A percentile compares a stretch with the other conserved stretches of the same genome.
phyloP scores from a whole-genome alignment of 2,888 invertebrate species.

The Synanthedon vespiformis region DNA sequence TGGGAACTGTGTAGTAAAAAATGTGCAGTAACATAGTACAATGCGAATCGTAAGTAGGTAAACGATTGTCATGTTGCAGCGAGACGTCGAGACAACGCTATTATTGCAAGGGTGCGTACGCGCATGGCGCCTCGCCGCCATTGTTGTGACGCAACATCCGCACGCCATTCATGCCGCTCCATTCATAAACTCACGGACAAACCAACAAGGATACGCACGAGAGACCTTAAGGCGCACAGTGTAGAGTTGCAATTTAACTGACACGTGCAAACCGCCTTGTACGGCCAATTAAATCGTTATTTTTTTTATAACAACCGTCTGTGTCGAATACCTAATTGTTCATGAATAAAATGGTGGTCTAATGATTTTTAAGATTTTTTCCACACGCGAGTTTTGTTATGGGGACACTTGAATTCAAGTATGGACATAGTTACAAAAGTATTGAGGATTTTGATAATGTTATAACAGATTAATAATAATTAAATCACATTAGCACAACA shows the following conservation, averaged over 20 bases:
- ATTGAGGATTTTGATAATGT: too few relatives aligned
- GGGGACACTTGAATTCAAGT: too few relatives aligned
- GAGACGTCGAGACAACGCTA: neutral
- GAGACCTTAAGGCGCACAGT: neutral
- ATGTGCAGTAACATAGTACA: conserved; percentile 21
- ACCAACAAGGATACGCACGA: neutral
- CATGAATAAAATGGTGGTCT: neutral
- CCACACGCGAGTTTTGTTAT: too few relatives aligned
- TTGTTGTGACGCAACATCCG: conserved; percentile 46
- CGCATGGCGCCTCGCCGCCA: conserved; percentile 30
- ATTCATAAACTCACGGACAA: conserved; percentile 37
- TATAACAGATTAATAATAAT: too few relatives aligned
- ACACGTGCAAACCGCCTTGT: neutral
- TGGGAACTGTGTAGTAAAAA: conserved; percentile 20
- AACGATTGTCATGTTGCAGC: conserved; percentile 15
- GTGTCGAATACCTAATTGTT: neutral
- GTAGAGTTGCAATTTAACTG: neutral
- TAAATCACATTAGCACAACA: too few relatives aligned
- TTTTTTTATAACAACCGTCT: neutral
- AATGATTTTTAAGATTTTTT: too few relatives aligned
- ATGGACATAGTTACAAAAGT: too few relatives aligned
- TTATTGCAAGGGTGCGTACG: conserved; percentile 30
- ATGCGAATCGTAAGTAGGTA: conserved; percentile 21
- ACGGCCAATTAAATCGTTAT: neutral
- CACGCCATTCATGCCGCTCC: conserved; percentile 41